Conservation (phyloP, 2,113 vertebrate species). For the Lates calcarifer region DNA sequence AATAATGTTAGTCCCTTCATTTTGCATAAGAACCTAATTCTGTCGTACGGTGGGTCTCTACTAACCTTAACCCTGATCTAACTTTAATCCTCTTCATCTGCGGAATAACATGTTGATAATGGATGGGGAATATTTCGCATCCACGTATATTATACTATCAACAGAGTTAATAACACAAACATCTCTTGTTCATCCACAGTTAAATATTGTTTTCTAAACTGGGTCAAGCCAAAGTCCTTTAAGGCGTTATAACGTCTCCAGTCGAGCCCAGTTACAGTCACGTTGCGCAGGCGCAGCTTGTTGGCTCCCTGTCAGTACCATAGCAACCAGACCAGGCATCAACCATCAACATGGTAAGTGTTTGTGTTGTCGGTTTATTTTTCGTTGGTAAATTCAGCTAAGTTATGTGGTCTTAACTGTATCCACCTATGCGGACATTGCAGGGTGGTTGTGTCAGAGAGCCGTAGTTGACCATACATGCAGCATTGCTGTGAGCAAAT, state of each 20-base stretch:
- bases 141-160: no score
- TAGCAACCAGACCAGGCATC: slow-evolving; percentile 69
- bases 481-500: slow-evolving; percentile 15
- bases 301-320: slow-evolving; percentile 44
- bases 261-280: no score
- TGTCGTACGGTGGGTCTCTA: no score
- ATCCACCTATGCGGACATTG: rapidly evolving
- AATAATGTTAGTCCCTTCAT: no score
- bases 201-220: slow-evolving; percentile 9
- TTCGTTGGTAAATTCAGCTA: not conserved
- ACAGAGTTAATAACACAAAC: not conserved
- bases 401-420: not conserved
- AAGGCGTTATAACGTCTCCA: no score
- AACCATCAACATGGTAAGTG: slow-evolving; percentile 68
- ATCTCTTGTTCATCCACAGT: not conserved
- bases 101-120: no score
- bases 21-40: no score
- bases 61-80: no score
- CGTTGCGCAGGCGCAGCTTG: slow-evolving; percentile 57
- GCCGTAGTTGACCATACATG: rapidly evolving
- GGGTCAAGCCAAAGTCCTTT: no score
- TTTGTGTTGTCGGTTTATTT: not conserved
- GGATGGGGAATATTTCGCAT: no score
- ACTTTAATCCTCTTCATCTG: no score
- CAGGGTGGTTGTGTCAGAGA: rapidly evolving